Evolutionary conservation across 2,113 vertebrate species (phyloP), one percentile per base, ranked within the genome.

Genomic region (Onychostoma macrolepis): DNA sequence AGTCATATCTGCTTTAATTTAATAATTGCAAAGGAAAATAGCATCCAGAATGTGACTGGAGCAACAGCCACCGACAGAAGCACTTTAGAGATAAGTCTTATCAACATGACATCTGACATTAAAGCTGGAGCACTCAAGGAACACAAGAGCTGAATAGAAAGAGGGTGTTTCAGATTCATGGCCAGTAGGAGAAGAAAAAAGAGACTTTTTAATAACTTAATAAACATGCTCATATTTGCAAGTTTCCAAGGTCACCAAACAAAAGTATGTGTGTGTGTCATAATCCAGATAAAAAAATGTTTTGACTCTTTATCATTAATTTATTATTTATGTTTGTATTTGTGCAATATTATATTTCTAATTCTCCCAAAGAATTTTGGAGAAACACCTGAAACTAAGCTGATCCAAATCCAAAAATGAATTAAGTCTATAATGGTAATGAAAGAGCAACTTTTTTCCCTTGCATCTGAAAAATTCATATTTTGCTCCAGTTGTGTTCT

Each of bases 41-140:
- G 41, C 65, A 71, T 81, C 80, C 58, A 26, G 36, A 28, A 30
- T 65, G 58, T 28, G 80, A 45, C 58, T 65, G 79, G 79, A 81
- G 58, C 56, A 81, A 43, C 8, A 65, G 58, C 8, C n/a, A 19
- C 38, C 0, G n/a, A 82, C 80, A 83, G 63, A 83, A 71, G 38
- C 41, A 36, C 80, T 69, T 36, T 48, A 21, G 63, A 71, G 80
- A 83, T 65, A 69, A 69, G 43, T 45, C 63, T 21, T 69, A 83
- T 83, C 63, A 83, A 48, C 80, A 69, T 48, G 41, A 83, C 63
- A 50, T 83, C 80, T 50, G 41, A 7, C 17, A 71, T 71, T 65
- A 69, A 48, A 71, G 26, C 63, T 50, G 61, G 63, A 48, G 61
- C 63, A 82, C 80, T 67, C 61, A 82, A 28, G 5, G 12, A 38